Conservation (phyloP, 2,888 invertebrate species). For the Rhaphigaster nebulosa region DNA sequence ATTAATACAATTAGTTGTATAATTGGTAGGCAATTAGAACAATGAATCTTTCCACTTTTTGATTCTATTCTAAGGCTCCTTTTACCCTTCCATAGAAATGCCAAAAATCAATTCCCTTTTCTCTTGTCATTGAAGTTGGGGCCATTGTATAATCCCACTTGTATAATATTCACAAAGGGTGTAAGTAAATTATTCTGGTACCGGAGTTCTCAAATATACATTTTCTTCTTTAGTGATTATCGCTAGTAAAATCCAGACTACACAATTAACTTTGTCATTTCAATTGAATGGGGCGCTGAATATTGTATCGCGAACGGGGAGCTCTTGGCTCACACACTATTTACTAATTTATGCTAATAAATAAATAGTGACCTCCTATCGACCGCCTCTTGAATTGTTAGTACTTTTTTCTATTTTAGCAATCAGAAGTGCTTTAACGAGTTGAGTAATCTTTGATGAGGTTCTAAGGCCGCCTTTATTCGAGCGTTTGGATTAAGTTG, state of each 20-base stretch:
- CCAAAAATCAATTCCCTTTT: conserved; percentile 20
- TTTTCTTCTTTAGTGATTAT: conserved; percentile 35
- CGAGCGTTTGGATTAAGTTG: neutral
- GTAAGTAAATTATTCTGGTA: neutral
- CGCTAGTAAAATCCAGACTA: neutral
- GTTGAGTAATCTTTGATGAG: neutral
- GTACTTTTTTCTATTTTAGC: neutral
- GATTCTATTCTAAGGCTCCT: neutral
- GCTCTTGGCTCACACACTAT: neutral
- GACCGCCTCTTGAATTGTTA: neutral
- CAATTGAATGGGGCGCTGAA: neutral
- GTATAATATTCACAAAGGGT: conserved; percentile 2
- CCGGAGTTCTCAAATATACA: neutral
- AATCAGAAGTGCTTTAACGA: neutral
- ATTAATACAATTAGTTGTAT: no score
- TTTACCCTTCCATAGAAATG: neutral
- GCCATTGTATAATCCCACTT: neutral
- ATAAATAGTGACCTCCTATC: neutral
- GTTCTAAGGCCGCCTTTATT: neutral
- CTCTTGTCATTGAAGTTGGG: conserved; percentile 23
- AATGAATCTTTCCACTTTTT: neutral
- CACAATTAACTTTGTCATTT: neutral
- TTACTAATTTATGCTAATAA: conserved; percentile 4
- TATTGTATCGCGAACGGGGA: neutral
- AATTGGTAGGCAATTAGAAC: neutral